Evolutionary conservation across 2,113 vertebrate species (phyloP), one percentile per base, ranked within the genome.

Genomic region (Corydoras maculifer): DNA sequence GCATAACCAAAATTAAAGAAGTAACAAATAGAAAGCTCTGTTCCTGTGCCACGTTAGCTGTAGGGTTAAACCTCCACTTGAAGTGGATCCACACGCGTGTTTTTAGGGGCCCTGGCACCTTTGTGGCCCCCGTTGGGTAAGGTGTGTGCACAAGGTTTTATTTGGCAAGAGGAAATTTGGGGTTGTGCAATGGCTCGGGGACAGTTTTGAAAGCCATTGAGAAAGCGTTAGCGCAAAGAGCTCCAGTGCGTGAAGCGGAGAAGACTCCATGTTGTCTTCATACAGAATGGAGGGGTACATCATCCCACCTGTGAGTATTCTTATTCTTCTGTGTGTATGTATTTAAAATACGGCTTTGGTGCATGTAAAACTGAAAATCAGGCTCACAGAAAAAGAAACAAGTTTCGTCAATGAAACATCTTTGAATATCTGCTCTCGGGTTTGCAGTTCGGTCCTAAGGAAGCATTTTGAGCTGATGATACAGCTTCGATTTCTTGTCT

Each of bases 231-330:
- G 77, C 78, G 75, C 72, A 72, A 81, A 83, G 80, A 75, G n/a
- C 80, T 81, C 78, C 71, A 79, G 76, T 79, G 76, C 75, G 79
- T 82, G 73, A 68, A 65, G 78, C 80, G 80, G 81, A 86, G 75
- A 85, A 69, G 84, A 84, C 87, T 88, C 87, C 84, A 90, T 90
- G 89, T 88, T 90, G 84, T 88, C 90, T 87, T 75, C 89, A 51
- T 87, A 86, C 87, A 91, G 87, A 88, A 92, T 91, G 90, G 90
- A 92, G 86, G 89, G 87, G 80, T 92, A 92, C 71, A 87, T 92
- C 81, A 88, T 90, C 77, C 80, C 87, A 30, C 83, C 88, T 80
- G 90, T 92, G 75, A 91, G 90, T 91, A 90, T 70, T 64, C 65
- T 11, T 57, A n/a, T 49, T 65, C 12, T 43, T 62, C 11, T 55